Evolutionary conservation across 2,888 invertebrate genomes (phyloP).

Genomic region (Thyatira batis): DNA sequence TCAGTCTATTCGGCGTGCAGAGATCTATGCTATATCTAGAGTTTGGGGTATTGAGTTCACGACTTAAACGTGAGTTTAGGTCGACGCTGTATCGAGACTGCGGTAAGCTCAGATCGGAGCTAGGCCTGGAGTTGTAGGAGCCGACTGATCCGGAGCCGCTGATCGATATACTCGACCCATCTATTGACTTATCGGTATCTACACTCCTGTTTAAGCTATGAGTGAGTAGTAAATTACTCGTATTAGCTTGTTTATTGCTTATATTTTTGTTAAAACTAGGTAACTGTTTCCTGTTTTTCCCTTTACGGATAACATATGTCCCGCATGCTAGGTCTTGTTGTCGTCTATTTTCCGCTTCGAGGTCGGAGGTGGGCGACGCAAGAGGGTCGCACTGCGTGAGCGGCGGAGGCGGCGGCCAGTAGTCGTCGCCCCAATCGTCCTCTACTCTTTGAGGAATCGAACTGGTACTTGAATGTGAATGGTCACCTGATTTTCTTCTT

Average conservation of each 20-base stretch:
- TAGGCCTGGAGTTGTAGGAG: conserved; percentile 84
- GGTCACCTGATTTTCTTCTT: conserved; percentile 81
- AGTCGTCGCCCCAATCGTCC: conserved; percentile 83
- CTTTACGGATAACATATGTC: conserved; percentile 91
- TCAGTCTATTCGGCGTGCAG: conserved; percentile 83
- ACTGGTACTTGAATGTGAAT: conserved; percentile 86
- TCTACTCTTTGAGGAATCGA: conserved; percentile 86
- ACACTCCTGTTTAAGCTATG: conserved; percentile 74
- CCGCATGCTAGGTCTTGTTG: conserved; percentile 78
- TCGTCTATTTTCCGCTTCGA: conserved; percentile 62
- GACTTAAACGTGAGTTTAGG: conserved; percentile 79
- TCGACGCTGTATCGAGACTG: conserved; percentile 83
- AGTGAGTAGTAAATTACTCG: conserved; percentile 64
- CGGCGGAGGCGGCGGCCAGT: conserved; percentile 89
- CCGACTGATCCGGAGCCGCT: conserved; percentile 79
- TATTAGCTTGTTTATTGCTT: conserved; percentile 66
- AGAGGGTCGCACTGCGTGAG: conserved; percentile 85
- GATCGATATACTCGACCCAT: conserved; percentile 76
- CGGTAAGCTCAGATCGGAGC: conserved; percentile 84
- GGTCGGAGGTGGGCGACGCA: conserved; percentile 86
- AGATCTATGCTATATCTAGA: conserved; percentile 87
- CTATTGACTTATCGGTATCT: conserved; percentile 75
- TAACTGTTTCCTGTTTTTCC: conserved; percentile 86
- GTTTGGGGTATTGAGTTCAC: conserved; percentile 83
- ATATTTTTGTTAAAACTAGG: conserved; percentile 81